Evolutionary conservation across 2,888 invertebrate species (phyloP).

Genomic region (Drosophila falleni): DNA sequence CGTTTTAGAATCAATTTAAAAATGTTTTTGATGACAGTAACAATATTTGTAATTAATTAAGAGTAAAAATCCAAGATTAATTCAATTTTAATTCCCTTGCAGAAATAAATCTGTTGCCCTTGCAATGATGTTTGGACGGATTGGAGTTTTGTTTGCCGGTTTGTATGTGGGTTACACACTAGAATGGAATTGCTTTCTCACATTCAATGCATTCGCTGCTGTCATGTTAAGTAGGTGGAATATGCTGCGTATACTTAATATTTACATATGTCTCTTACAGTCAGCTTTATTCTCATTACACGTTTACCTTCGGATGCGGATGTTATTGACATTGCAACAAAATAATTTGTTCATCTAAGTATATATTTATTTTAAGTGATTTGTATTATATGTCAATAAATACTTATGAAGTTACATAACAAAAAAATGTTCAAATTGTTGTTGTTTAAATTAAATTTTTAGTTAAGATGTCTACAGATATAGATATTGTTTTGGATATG

Average conservation of each 20-base stretch:
- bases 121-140: conserved; percentile 27
- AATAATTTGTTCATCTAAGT: background rate
- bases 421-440: conserved; percentile 1
- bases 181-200: conserved; percentile 22
- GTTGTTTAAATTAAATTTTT: background rate
- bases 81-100: no score
- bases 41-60: no score
- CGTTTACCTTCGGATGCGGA: conserved; percentile 6
- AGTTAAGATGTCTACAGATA: conserved; percentile 9
- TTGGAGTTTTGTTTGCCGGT: conserved; percentile 22
- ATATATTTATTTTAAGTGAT: background rate
- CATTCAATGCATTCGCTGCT: conserved; percentile 29
- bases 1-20: no score
- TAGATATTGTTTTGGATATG: conserved; percentile 22
- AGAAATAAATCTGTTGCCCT: conserved; percentile 44
- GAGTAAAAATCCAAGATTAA: no score
- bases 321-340: background rate
- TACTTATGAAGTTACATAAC: background rate
- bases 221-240: conserved; percentile 22
- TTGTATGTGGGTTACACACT: conserved; percentile 35
- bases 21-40: no score
- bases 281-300: background rate
- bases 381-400: conserved; percentile 29
- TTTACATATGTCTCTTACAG: background rate
- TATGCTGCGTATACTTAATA: background rate